Base-by-base conservation (phyloP, 2,888 invertebrate genomes). In the Troides aeacus region DNA sequence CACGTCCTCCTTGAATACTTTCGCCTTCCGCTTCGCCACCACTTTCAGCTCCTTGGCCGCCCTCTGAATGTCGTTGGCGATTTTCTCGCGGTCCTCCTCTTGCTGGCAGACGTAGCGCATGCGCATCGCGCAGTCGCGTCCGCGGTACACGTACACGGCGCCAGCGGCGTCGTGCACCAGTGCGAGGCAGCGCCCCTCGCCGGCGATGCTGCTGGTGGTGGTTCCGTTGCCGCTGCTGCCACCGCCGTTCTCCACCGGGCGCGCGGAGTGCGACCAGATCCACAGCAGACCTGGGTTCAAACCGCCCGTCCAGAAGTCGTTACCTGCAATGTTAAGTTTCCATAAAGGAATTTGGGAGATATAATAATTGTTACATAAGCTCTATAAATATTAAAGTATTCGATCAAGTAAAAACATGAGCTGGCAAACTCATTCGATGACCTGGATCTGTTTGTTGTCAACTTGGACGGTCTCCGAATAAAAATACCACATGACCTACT, bases 241-340 rank as follows among this genome's bases (percentile, higher is more conserved):
- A n/a, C 61, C 39, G 82, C 92, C 93, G 75, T 88, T 84, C 4
- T 92, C 88, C 53, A 97, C 95, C 0, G 97, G 96, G 71, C 95
- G 94, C 1, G 96, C 97, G 46, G 96, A 96, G 81, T 95, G 95
- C 18, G 97, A 94, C 97, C 97, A 97, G 82, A 97, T 97, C 97
- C 97, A 97, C 65, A 97, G 89, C 18, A 97, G 90, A 1, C 97
- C 97, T 0, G 97, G 97, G 89, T 97, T 97, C 70, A 97, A 89
- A 0, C 97, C 97, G 46, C 96, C 97, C 18, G 96, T 95, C 97
- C 97, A 97, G 85, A 94, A 97, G 79, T 96, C 96, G 74, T 93
- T 94, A 10, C 95, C 96, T 93, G 89, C 59, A 59, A 69, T 1
- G 24, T 10, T 23, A 5, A n/a, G 15, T 12, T 46, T 46, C 46